Evolutionary conservation across 2,113 vertebrate genomes (phyloP).

Genomic region (Forbesichthys papilliferus): DNA sequence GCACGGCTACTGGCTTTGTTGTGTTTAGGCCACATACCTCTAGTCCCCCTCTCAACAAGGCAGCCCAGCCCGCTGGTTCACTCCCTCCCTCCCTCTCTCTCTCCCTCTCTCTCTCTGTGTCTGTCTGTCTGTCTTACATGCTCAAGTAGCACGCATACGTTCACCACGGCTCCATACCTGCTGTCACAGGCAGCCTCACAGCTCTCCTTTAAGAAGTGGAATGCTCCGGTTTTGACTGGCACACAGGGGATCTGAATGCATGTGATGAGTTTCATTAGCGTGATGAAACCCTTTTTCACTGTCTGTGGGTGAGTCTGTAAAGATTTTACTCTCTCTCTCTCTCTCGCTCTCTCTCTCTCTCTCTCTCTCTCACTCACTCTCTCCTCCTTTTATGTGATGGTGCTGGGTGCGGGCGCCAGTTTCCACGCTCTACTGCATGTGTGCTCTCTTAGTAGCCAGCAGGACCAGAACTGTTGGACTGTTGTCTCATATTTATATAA

Average conservation of each 20-base stretch:
- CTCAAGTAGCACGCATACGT: conserved; percentile 42
- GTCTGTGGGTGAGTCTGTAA: conserved; percentile 85
- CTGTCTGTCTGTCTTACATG: conserved; percentile 22
- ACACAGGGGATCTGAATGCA: conserved; percentile 2
- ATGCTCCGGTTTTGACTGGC: too few species aligned
- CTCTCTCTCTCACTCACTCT: background rate
- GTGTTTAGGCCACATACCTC: conserved; percentile 97
- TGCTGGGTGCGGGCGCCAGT: conserved; percentile 17
- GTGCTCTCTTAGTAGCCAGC: conserved; percentile 38
- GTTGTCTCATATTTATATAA: background rate
- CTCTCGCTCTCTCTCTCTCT: conserved; percentile 9
- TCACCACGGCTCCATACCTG: conserved; percentile 47
- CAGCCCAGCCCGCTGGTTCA: conserved; percentile 60
- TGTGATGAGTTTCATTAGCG: conserved; percentile 46
- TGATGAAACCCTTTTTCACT: conserved; percentile 74
- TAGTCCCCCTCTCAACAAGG: conserved; percentile 82
- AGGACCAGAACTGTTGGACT: background rate
- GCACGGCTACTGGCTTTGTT: conserved; percentile 94
- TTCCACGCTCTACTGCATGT: conserved; percentile 13
- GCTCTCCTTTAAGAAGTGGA: conserved; percentile 51
- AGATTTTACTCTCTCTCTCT: conserved; percentile 51
- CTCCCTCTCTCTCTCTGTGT: conserved; percentile 6
- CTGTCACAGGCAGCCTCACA: conserved; percentile 42
- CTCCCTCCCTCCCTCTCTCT: conserved; percentile 10
- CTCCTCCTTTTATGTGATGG: conserved; percentile 22